A percentile compares a stretch with the other conserved stretches of the same genome.
Evolutionary conservation across 2,797 vertebrate species (phyloP).

Genomic region (Xenops minutus): DNA sequence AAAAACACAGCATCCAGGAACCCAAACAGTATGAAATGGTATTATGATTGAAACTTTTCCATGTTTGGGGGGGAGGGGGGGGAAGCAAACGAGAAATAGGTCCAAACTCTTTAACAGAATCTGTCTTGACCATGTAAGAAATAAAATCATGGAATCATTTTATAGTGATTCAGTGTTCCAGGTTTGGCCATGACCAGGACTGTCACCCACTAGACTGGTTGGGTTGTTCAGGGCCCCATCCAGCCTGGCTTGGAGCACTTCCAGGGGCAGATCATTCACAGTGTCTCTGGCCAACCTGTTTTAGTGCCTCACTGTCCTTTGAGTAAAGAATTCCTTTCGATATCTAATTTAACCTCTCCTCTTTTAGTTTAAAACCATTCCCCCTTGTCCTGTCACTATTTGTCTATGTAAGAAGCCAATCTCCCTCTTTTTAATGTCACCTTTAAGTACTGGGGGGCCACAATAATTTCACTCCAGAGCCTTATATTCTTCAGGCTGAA

Average conservation of each 20-base stretch:
- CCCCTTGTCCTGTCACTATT: not conserved
- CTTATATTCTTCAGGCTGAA: not conserved
- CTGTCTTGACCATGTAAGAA: not conserved
- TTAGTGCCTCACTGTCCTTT: not conserved
- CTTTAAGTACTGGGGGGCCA: not conserved
- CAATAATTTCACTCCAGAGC: not conserved
- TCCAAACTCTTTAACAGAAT: not conserved
- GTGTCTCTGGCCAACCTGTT: too few relatives aligned
- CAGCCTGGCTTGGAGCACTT: not conserved
- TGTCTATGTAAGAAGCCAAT: not conserved
- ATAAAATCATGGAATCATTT: not conserved
- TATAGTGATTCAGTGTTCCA: not conserved
- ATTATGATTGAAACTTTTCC: not conserved
- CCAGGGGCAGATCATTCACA: not conserved
- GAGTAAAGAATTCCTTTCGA: not conserved
- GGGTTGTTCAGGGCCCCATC: not conserved
- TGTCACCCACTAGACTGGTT: not conserved
- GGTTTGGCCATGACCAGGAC: not conserved
- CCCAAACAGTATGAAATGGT: not conserved
- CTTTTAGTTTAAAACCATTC: not conserved
- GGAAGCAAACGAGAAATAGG: not conserved
- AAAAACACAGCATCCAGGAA: not conserved
- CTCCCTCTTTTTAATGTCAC: not conserved
- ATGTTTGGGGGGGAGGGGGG: not conserved
- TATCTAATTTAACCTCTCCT: not conserved